Evolutionary conservation across 2,888 invertebrate genomes (phyloP), one percentile per base, ranked within the genome.

Genomic region (Peribatodes rhomboidaria): DNA sequence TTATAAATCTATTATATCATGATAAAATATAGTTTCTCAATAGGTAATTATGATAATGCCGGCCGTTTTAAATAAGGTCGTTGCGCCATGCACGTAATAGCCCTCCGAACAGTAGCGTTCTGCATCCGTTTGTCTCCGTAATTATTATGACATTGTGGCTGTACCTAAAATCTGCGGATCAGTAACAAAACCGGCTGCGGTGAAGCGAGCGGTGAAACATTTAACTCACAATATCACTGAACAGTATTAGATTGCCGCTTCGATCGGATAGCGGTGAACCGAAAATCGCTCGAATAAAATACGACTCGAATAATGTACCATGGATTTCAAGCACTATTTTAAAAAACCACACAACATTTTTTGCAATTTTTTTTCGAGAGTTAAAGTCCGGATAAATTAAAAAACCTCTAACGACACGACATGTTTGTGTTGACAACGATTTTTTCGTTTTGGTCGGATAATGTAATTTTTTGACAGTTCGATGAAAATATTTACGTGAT

Each of bases 221-320:
- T 81, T 84, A 78, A 84, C 84, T 53, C 56, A 63, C 35, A 59
- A 66, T 42, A 79, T 78, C 82, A 82, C 80, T 82, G 80, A 83
- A 82, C 89, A 89, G 90, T 90, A 84, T 84, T 89, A 90, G 89
- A 91, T 90, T 89, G 89, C 90, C 87, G 86, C 82, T 80, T 71
- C 81, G 69, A 74, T 79, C 85, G 89, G 79, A 79, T 83, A 87
- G 90, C 83, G 85, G 90, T 84, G 83, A 76, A 61, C 58, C 63
- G 65, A 66, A 65, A 64, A 60, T 63, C 27, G 54, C 52, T 67
- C 66, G 66, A 68, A 67, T 70, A 53, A 59, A 57, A 56, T 35
- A 55, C 56, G 16, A 56, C 33, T 56, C 65, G 54, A 65, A 14
- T 14, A 46, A 44, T 33, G 16, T 20, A 52, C 37, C 18, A 31